Evolutionary conservation across 2,113 vertebrate species (phyloP).

Genomic region (Crotalus tigris): DNA sequence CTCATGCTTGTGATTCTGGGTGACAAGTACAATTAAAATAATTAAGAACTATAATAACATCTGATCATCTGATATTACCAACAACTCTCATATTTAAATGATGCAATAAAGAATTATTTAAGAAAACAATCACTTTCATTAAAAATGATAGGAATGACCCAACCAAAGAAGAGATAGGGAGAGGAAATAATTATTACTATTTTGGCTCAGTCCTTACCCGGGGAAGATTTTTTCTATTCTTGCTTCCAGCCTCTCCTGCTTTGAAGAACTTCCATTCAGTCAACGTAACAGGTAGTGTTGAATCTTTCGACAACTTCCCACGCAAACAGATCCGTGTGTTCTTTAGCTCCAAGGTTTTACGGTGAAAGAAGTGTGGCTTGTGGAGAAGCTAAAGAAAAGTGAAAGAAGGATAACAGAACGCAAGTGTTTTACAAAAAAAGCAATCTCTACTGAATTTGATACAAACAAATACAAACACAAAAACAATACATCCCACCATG

Average conservation of each 20-base stretch:
- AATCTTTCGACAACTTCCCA: conserved; percentile 68
- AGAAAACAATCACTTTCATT: background rate
- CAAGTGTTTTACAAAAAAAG: background rate
- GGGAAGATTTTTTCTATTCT: conserved; percentile 70
- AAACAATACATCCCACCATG: background rate
- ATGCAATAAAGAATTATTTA: background rate
- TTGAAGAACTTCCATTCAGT: conserved; percentile 75
- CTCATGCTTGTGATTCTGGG: background rate
- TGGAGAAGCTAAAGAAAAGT: conserved; percentile 73
- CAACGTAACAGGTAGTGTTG: conserved; percentile 72
- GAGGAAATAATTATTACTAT: background rate
- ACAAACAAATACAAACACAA: background rate
- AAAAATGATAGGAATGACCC: background rate
- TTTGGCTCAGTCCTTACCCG: conserved; percentile 60
- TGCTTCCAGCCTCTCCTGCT: conserved; percentile 67
- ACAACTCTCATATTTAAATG: background rate
- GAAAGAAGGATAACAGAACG: background rate
- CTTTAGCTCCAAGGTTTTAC: conserved; percentile 71
- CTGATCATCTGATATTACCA: background rate
- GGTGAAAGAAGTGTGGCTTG: conserved; percentile 78
- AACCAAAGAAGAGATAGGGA: background rate
- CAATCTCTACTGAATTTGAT: background rate
- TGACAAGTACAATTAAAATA: background rate
- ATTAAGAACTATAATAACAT: background rate
- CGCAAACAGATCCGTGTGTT: conserved; percentile 55